Evolutionary conservation across 2,113 vertebrate species (phyloP), one percentile per base, ranked within the genome.

Genomic region (Salvelinus alpinus): DNA sequence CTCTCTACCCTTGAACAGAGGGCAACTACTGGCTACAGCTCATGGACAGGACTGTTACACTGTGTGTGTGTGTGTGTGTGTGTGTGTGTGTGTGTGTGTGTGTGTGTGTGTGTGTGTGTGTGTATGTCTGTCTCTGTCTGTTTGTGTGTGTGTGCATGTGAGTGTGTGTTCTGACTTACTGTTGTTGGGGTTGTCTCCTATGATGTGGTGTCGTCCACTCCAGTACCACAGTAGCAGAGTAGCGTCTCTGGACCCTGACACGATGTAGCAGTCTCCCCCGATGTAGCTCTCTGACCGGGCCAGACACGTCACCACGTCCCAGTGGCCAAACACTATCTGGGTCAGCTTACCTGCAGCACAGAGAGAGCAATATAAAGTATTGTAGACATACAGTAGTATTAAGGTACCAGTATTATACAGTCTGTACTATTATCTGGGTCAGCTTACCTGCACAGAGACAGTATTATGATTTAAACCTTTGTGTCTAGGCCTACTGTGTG

Each of bases 281-380:
- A 99, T 99, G 87, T 99, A 99, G 0, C 97, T 99, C 89, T 99
- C 98, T 0, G 98, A 99, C 84, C 98, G 91, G 75, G 97, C 96
- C 89, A 99, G 87, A 91, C 98, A 99, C 0, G 97, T 99, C 83
- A 99, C 98, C 27, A 99, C 98, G 24, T 99, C 98, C 98, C 98
- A 99, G 88, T 99, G 98, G 72, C 98, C 98, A 81, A 99, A 99
- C 9, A 99, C 96, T n/a, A 99, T 98, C 90, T 99, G 98, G 62
- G 96, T 99, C 82, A 99, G 88, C 78, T 97, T 99, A 59, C 98
- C 98, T 99, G 78, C 13, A 84, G 57, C 12, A 70, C 70, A 57
- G 64, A 16, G 18, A 51, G 25, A 65, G 38, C 8, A 44, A 44
- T 44, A 44, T 44, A 44, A 44, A 44, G 38, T 44, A 44, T 9